Percentiles rank a stretch among this genome's conserved stretches.
These are phyloP conservation scores for Chelon labrosus DNA, from an alignment of 2,797 vertebrate genomes.

Conservation along the genomic window DNA sequence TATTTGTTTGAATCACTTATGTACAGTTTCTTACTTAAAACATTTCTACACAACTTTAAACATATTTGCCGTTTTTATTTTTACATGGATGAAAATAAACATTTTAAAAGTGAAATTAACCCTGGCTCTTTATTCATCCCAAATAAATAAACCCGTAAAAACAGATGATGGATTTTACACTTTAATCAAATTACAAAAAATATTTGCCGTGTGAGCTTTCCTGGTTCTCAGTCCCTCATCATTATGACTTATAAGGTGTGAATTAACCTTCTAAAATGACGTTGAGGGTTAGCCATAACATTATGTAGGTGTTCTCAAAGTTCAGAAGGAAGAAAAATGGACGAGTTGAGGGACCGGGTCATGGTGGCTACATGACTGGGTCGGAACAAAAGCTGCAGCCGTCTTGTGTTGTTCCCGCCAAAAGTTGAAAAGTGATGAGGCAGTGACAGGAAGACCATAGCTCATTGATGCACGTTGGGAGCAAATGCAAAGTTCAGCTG, in stretches of 20 bases:
- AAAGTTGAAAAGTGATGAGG: no score
- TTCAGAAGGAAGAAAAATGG: no score
- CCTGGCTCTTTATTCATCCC: conserved; percentile 4
- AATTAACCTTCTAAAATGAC: background rate
- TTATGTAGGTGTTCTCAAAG: no score
- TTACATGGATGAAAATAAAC: conserved; percentile 59
- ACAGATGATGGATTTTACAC: background rate
- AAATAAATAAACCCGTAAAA: background rate
- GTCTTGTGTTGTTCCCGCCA: no score
- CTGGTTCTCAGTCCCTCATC: no score
- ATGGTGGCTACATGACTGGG: no score
- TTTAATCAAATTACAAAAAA: background rate
- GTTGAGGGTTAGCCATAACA: no score
- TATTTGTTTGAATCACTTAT: conserved; percentile 32
- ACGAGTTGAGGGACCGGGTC: no score
- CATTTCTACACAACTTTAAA: conserved; percentile 32
- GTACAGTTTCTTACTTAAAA: conserved; percentile 34
- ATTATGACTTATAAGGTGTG: background rate
- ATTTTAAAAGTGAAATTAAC: conserved; percentile 10
- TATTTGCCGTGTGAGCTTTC: background rate
- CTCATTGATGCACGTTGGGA: no score
- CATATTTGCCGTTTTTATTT: conserved; percentile 30
- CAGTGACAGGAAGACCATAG: no score
- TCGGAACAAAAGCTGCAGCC: no score
- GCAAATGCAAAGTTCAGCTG: no score